Conservation (phyloP, 2,797 vertebrate genomes). For the Phrynocephalus guinanensis region DNA sequence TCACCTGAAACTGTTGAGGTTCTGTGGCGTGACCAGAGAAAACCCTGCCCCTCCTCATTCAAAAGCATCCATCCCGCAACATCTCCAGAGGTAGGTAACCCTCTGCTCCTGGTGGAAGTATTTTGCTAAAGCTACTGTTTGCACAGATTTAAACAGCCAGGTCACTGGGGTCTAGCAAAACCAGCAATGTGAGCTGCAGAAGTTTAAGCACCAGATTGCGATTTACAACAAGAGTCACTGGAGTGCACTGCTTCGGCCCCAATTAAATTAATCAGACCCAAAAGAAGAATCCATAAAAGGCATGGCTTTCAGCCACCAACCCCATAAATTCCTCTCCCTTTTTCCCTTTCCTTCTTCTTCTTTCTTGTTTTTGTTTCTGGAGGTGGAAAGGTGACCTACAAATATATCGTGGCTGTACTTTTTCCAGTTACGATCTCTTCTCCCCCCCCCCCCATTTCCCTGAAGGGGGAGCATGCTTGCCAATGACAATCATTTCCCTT, state of each 20-base stretch:
- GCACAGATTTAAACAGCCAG: slow-evolving; percentile 76
- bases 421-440: slow-evolving; percentile 7
- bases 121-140: slow-evolving; percentile 75
- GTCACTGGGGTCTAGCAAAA: slow-evolving; percentile 78
- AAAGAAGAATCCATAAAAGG: slow-evolving; percentile 74
- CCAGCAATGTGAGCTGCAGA: slow-evolving; percentile 75
- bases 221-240: slow-evolving; percentile 78
- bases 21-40: not conserved
- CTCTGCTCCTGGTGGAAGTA: slow-evolving; percentile 55
- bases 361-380: not conserved
- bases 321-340: slow-evolving; percentile 53
- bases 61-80: slow-evolving; percentile 16
- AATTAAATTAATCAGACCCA: slow-evolving; percentile 81
- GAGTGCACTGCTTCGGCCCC: slow-evolving; percentile 75
- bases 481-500: not conserved
- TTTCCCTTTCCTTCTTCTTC: too few relatives aligned
- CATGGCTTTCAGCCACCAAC: slow-evolving; percentile 52
- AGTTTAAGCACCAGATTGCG: slow-evolving; percentile 78
- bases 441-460: not conserved
- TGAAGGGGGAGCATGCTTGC: slow-evolving; percentile 7
- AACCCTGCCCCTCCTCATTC: not conserved
- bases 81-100: slow-evolving; percentile 63
- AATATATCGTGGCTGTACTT: slow-evolving; percentile 1
- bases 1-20: slow-evolving; percentile 55
- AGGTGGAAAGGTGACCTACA: slow-evolving; percentile 57